Evolutionary conservation across 2,113 vertebrate genomes (phyloP).

Genomic region (Acinonyx jubatus): DNA sequence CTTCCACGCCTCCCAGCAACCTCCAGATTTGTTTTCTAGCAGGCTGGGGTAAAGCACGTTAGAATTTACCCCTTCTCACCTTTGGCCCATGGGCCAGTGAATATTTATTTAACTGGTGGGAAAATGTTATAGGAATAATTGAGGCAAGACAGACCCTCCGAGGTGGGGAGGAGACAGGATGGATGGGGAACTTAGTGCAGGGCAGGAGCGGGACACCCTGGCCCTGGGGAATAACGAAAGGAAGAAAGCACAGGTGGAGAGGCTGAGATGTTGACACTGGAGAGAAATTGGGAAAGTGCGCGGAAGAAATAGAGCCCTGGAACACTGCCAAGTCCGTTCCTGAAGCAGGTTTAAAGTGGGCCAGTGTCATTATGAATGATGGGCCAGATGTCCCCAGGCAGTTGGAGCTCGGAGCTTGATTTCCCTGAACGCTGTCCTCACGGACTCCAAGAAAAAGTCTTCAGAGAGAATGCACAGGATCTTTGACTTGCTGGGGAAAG

Average conservation of each 20-base stretch:
- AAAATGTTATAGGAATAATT: background rate
- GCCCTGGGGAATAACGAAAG: background rate
- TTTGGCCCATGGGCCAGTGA: background rate
- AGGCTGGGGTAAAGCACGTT: background rate
- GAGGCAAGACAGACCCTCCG: background rate
- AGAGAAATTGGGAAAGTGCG: background rate
- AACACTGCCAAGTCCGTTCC: background rate
- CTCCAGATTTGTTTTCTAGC: background rate
- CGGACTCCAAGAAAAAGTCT: background rate
- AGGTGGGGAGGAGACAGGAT: background rate
- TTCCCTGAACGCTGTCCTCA: background rate
- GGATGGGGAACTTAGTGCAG: background rate
- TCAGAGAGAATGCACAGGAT: background rate
- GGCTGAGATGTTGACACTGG: background rate
- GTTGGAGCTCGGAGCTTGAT: background rate
- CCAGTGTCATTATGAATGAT: background rate
- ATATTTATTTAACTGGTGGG: background rate
- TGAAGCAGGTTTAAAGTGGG: background rate
- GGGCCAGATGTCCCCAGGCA: background rate
- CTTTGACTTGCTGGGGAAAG: background rate
- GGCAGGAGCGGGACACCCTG: background rate
- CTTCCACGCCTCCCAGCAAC: background rate
- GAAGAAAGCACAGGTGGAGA: background rate
- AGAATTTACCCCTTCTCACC: background rate
- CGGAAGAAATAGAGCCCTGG: rapidly evolving